Evolutionary conservation across 2,797 vertebrate species (phyloP), one percentile per base, ranked within the genome.

Genomic region (Anas capensis): DNA sequence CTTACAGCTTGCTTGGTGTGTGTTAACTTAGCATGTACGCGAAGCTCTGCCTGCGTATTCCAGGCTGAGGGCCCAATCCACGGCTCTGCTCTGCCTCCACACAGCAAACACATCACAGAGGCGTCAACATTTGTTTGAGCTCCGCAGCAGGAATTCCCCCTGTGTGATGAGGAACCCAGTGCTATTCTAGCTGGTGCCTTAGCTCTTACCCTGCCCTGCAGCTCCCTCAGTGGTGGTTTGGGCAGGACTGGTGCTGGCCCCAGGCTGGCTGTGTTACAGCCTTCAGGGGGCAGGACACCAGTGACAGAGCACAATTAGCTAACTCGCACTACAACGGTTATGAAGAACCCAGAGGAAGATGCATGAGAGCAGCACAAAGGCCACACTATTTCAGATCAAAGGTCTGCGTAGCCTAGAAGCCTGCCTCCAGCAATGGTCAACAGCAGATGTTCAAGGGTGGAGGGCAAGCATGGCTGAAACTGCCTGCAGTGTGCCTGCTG

Each of bases 161-260:
- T 0, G 0, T 19, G 51, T 1, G 1, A 0, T 12, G 10, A 62
- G 26, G 42, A 70, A 33, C 85, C 89, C 86, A 42, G 0, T 1
- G 2, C 12, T 26, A 42, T 21, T 6, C 56, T 14, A 54, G 20
- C 29, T 4, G 2, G n/a, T 26, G 31, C 15, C 8, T 31, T 40
- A 46, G 64, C 24, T 36, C 54, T 78, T 56, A 24, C 10, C 10
- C 66, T 86, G 53, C 38, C 44, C 42, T 69, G 38, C 81, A 54
- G 36, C 49, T 80, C 56, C 19, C 24, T 73, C 0, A 0, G 48
- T 9, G 42, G 21, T 29, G 51, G 24, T 78, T 33, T 38, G 11
- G 26, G 26, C 61, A 54, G 36, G 12, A 49, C n/a, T 68, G 40
- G 6, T 58, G 57, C 15, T 34, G 60, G 57, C n/a, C 36, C 19